A percentile compares a stretch with the other conserved stretches of the same genome.
Evolutionary conservation across 2,797 vertebrate species (phyloP).

Genomic region (Neostethus bicornis): DNA sequence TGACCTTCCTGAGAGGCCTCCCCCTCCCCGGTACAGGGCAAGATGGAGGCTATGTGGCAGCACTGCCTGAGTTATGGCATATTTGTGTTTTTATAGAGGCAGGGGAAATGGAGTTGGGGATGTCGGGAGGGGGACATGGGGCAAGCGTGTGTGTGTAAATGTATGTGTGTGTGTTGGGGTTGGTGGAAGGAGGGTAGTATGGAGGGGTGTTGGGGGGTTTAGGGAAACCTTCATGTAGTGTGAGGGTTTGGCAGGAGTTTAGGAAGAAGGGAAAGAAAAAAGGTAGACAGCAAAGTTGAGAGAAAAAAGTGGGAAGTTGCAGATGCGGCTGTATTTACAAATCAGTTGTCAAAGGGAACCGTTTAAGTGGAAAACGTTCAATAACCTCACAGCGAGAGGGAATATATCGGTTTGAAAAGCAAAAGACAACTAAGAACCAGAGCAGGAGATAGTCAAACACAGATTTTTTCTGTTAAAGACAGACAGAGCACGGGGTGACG

Average conservation of each 20-base stretch:
- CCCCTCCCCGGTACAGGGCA: constrained; percentile 88
- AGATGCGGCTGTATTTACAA: constrained; percentile 99
- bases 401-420: constrained; percentile 76
- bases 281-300: constrained; percentile 60
- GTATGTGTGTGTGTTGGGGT: constrained; percentile 5
- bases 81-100: constrained; percentile 99
- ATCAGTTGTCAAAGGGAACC: constrained; percentile 97
- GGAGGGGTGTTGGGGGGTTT: too few relatives aligned
- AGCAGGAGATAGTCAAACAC: constrained; percentile 73
- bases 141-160: constrained; percentile 52
- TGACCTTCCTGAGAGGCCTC: constrained; percentile 98
- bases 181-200: constrained; percentile 59
- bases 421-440: constrained; percentile 77
- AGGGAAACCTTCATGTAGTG: constrained; percentile 54
- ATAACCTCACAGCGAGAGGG: constrained; percentile 71
- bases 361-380: constrained; percentile 79
- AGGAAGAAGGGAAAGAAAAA: constrained; percentile 57
- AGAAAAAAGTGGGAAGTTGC: constrained; percentile 81
- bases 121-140: constrained; percentile 77
- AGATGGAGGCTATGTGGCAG: constrained; percentile 96
- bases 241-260: constrained; percentile 77
- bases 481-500: constrained; percentile 71
- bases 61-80: constrained; percentile 98
- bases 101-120: constrained; percentile 82
- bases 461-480: constrained; percentile 71